These are phyloP conservation scores for Piscicola geometra DNA, from an alignment of 2,888 invertebrate genomes.

Conservation along the genomic window DNA sequence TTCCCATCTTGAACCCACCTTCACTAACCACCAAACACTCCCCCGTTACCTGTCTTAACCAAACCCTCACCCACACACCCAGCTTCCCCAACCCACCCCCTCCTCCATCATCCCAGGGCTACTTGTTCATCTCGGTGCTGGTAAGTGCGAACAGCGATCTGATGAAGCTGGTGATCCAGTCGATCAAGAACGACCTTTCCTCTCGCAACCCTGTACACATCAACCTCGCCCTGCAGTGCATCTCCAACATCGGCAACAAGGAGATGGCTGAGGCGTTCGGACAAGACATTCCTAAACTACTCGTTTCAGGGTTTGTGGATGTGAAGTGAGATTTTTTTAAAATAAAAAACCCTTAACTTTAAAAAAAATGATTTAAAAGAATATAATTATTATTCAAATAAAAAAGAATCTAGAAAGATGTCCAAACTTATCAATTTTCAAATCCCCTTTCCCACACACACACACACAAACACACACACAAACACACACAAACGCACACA, in stretches of 20 bases:
- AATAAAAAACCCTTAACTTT: neutral
- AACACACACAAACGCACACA: too few relatives aligned
- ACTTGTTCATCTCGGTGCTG: slow-evolving; percentile 97
- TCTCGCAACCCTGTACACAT: slow-evolving; percentile 93
- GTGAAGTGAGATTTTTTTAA: neutral
- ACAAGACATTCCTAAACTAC: slow-evolving; percentile 91
- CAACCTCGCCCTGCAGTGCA: slow-evolving; percentile 95
- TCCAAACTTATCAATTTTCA: neutral
- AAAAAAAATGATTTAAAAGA: neutral
- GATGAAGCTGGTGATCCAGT: slow-evolving; percentile 96
- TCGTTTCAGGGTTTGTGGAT: slow-evolving; percentile 96
- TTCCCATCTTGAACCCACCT: too few relatives aligned
- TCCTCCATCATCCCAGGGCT: slow-evolving; percentile 77
- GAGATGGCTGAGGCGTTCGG: slow-evolving; percentile 99
- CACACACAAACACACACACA: neutral
- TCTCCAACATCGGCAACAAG: slow-evolving; percentile 97
- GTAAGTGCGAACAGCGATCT: slow-evolving; percentile 98
- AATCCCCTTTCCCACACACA: neutral
- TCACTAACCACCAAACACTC: too few relatives aligned
- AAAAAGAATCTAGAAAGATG: neutral
- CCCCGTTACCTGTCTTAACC: too few relatives aligned
- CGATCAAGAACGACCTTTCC: slow-evolving; percentile 95
- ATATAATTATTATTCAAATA: neutral
- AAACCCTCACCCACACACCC: too few relatives aligned
- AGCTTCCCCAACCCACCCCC: too few relatives aligned